Evolutionary conservation across 2,888 invertebrate genomes (phyloP).

Genomic region (Leptopilina syphax): DNA sequence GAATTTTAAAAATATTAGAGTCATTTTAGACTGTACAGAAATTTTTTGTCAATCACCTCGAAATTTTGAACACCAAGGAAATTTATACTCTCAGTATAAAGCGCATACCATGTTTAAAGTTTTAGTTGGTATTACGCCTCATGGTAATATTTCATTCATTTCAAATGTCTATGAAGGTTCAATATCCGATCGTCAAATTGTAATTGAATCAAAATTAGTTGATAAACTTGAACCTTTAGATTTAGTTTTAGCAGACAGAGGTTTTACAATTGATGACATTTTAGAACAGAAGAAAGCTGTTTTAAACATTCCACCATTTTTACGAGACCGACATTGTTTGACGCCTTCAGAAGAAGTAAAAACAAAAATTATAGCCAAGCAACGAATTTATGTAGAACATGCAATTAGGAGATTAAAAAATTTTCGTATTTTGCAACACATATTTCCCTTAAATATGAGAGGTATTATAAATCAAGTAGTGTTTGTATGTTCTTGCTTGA

Average conservation of each 20-base stretch:
- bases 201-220: constrained; percentile 48
- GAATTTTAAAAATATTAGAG: constrained; percentile 50
- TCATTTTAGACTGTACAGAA: constrained; percentile 59
- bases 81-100: constrained; percentile 58
- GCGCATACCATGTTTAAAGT: constrained; percentile 59
- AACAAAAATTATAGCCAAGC: constrained; percentile 58
- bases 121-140: constrained; percentile 56
- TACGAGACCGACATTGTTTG: constrained; percentile 53
- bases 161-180: constrained; percentile 57
- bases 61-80: constrained; percentile 60
- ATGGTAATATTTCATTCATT: constrained; percentile 56
- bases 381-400: constrained; percentile 60
- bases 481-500: constrained; percentile 17
- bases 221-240: constrained; percentile 56
- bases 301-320: constrained; percentile 60
- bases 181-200: constrained; percentile 56
- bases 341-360: constrained; percentile 56
- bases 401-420: constrained; percentile 48
- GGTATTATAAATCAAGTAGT: neutral
- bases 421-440: neutral
- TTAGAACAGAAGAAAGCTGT: constrained; percentile 51
- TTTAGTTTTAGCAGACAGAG: constrained; percentile 57
- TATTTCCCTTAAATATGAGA: constrained; percentile 17
- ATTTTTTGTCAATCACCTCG: constrained; percentile 56
- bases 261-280: constrained; percentile 56